Conservation (phyloP, 2,888 invertebrate genomes). For the Eupelmus urozonus region DNA sequence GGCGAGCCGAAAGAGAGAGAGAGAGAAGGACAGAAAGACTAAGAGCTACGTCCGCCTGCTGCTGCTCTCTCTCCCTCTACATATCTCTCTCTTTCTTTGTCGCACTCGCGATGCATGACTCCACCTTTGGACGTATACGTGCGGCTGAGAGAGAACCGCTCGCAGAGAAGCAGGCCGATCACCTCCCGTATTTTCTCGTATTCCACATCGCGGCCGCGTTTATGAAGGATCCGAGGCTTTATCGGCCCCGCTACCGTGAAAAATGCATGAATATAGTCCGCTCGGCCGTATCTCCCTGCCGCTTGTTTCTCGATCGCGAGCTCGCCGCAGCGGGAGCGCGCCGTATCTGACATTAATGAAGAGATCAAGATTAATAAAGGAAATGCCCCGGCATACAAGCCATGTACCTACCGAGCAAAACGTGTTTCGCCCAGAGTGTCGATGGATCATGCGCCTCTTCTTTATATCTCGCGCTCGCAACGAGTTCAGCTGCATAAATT, state of each 20-base stretch:
- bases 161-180: slow-evolving; percentile 71
- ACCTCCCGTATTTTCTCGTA: slow-evolving; percentile 68
- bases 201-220: slow-evolving; percentile 64
- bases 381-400: slow-evolving; percentile 47
- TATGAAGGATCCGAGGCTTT: slow-evolving; percentile 43
- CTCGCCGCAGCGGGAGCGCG: slow-evolving; percentile 16
- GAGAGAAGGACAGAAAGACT: no score
- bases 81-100: slow-evolving; percentile 46
- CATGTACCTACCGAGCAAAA: slow-evolving; percentile 3
- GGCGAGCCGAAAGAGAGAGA: no score
- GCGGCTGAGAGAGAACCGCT: slow-evolving; percentile 39
- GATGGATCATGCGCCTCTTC: background rate
- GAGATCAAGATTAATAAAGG: slow-evolving; percentile 73
- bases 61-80: slow-evolving; percentile 6
- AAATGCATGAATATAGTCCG: slow-evolving; percentile 12
- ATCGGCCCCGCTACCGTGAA: slow-evolving; percentile 29
- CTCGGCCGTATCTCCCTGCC: background rate
- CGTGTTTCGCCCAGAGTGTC: slow-evolving; percentile 13
- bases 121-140: slow-evolving; percentile 63
- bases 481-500: slow-evolving; percentile 16
- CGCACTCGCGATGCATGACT: slow-evolving; percentile 65
- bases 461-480: background rate
- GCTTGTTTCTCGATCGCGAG: background rate
- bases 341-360: slow-evolving; percentile 67
- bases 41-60: slow-evolving; percentile 57